Evolutionary conservation across 2,113 vertebrate species (phyloP).

Genomic region (Prionailurus bengalensis): DNA sequence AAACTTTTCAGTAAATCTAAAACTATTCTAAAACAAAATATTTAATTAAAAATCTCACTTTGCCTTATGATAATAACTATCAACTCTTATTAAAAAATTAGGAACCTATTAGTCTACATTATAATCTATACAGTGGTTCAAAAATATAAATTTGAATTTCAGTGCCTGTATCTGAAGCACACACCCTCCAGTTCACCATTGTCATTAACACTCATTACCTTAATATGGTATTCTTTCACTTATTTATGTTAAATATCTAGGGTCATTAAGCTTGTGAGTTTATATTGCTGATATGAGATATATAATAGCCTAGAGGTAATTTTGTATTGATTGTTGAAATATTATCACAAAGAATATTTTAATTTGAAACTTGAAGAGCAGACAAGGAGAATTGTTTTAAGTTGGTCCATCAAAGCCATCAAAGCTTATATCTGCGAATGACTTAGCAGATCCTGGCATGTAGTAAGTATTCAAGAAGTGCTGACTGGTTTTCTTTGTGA

Average conservation of each 20-base stretch:
- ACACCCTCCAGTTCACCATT: neutral
- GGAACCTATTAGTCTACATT: neutral
- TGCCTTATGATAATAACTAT: neutral
- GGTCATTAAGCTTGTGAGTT: neutral
- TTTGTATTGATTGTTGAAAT: neutral
- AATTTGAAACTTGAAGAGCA: neutral
- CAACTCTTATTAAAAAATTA: neutral
- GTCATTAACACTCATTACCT: neutral
- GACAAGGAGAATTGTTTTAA: neutral
- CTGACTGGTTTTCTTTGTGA: neutral
- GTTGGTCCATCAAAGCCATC: neutral
- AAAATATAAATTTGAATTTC: neutral
- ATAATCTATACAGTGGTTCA: neutral
- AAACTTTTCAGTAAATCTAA: neutral
- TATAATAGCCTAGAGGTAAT: neutral
- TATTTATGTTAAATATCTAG: neutral
- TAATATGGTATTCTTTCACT: neutral
- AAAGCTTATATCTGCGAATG: neutral
- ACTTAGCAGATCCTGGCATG: neutral
- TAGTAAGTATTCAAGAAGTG: neutral
- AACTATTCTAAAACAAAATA: neutral
- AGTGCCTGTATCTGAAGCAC: neutral
- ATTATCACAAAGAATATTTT: neutral
- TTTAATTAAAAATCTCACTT: neutral
- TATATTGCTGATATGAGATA: neutral